Conservation (phyloP, 2,113 vertebrate species). For the Naja naja region DNA sequence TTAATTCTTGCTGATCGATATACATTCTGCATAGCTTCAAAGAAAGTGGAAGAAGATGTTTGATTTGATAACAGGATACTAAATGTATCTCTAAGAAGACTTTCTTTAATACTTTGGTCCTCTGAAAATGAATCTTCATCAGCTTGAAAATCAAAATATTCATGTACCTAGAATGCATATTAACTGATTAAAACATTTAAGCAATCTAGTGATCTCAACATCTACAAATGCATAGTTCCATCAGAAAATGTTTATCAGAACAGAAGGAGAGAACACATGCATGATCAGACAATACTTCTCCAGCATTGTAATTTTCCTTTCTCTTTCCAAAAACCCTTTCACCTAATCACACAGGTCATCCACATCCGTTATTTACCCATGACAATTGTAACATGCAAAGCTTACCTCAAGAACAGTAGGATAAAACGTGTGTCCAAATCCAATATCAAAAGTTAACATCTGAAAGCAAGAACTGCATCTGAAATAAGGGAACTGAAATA, state of each 20-base stretch:
- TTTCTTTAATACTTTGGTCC: slow-evolving; percentile 79
- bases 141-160: slow-evolving; percentile 73
- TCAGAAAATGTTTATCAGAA: background rate
- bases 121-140: slow-evolving; percentile 69
- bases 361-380: background rate
- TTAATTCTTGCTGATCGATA: slow-evolving; percentile 47
- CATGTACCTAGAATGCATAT: slow-evolving; percentile 76
- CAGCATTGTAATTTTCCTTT: too few relatives aligned
- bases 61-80: slow-evolving; percentile 78
- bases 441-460: slow-evolving; percentile 88
- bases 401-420: slow-evolving; percentile 84
- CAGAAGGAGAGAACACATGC: background rate
- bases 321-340: background rate
- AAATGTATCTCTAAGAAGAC: slow-evolving; percentile 83
- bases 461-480: slow-evolving; percentile 93
- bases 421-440: slow-evolving; percentile 65
- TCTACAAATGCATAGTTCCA: background rate
- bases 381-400: background rate
- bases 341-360: background rate
- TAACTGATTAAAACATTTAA: slow-evolving; percentile 7
- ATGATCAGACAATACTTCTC: background rate
- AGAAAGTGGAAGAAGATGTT: slow-evolving; percentile 47
- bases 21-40: slow-evolving; percentile 55
- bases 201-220: background rate
- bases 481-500: slow-evolving; percentile 47